phyloP scores from a whole-genome alignment of 2,113 vertebrate species.

The Aegithalos caudatus region DNA sequence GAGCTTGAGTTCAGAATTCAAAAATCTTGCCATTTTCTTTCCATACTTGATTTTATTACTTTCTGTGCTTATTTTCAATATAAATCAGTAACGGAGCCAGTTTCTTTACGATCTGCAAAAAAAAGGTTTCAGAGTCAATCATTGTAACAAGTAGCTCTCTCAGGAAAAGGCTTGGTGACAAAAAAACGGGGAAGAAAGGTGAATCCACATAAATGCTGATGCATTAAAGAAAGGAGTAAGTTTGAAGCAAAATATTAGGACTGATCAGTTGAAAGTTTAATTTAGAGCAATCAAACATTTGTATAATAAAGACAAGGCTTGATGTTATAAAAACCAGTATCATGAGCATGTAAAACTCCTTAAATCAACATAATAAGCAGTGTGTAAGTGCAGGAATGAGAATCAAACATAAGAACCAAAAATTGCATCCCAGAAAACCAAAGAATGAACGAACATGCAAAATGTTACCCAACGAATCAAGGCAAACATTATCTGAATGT shows the following conservation, averaged over 20 bases:
- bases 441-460: background rate
- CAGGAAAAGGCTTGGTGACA: background rate
- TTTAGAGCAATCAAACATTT: background rate
- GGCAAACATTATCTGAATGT: background rate
- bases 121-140: background rate
- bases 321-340: background rate
- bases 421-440: background rate
- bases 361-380: background rate
- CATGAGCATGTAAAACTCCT: background rate
- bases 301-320: background rate
- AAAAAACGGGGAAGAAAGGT: background rate
- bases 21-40: background rate
- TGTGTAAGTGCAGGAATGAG: background rate
- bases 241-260: background rate
- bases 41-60: background rate
- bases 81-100: background rate
- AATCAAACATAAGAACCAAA: background rate
- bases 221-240: background rate
- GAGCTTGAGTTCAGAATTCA: background rate
- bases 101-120: background rate
- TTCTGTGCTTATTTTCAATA: conserved; percentile 10
- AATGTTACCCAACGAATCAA: background rate
- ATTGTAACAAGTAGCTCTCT: background rate
- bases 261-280: background rate
- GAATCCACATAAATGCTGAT: background rate